A percentile compares a stretch with the other conserved stretches of the same genome.
These are phyloP conservation scores for Panzeria rudis DNA, from an alignment of 2,888 invertebrate species.

Conservation along the genomic window DNA sequence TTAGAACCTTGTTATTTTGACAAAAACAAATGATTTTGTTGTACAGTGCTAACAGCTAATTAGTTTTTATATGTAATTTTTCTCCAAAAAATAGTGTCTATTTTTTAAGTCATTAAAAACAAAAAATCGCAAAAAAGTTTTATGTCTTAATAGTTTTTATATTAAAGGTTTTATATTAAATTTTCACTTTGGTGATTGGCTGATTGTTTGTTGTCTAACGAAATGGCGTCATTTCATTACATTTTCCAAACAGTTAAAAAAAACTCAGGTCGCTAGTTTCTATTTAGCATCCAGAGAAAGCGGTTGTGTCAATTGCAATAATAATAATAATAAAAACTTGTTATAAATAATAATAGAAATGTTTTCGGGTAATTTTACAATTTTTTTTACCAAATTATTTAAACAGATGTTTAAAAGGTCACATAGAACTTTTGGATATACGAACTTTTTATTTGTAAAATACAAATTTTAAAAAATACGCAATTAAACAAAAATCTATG, in stretches of 20 bases:
- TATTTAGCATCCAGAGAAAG: constrained; percentile 51
- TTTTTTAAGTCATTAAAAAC: no score
- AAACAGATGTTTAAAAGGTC: neutral
- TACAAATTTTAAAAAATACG: neutral
- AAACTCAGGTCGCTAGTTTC: constrained; percentile 55
- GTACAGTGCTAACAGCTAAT: no score
- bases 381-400: neutral
- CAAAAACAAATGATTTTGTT: no score
- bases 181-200: constrained; percentile 32
- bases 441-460: neutral
- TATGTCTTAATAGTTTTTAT: constrained; percentile 50
- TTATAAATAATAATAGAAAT: constrained; percentile 58
- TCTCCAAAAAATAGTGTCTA: constrained; percentile 3
- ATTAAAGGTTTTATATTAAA: constrained; percentile 50
- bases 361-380: constrained; percentile 64
- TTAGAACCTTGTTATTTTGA: no score
- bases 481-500: neutral
- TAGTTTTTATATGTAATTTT: neutral
- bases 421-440: neutral
- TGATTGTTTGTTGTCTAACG: constrained; percentile 18
- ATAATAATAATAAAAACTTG: constrained; percentile 6
- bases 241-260: constrained; percentile 40
- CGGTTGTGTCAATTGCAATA: constrained; percentile 46
- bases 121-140: constrained; percentile 8
- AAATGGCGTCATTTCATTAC: constrained; percentile 46